Percentiles rank a stretch among this genome's conserved stretches.
These are phyloP conservation scores for Chrysomela aeneicollis DNA, from an alignment of 2,888 invertebrate genomes.

Conservation along the genomic window DNA sequence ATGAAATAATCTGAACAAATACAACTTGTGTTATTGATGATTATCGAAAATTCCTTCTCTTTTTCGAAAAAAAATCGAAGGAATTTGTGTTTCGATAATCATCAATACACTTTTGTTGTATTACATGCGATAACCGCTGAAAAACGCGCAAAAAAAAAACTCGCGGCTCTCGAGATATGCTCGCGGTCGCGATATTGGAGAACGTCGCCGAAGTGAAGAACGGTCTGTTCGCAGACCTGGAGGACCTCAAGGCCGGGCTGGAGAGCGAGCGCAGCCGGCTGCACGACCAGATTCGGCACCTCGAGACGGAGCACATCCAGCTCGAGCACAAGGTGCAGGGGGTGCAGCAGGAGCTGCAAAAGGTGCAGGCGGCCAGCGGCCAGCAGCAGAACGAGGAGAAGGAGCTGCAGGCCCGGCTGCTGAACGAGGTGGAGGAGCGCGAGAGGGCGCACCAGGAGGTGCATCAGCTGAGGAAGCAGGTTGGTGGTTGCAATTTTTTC, in stretches of 20 bases:
- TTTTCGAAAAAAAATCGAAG: too few relatives aligned
- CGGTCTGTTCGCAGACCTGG: slow-evolving; percentile 66
- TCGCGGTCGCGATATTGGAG: neutral
- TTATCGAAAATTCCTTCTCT: too few relatives aligned
- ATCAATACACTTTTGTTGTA: too few relatives aligned
- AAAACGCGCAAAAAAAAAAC: too few relatives aligned
- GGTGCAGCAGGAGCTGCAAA: slow-evolving; percentile 73
- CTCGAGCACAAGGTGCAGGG: slow-evolving; percentile 75
- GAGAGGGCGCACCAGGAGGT: slow-evolving; percentile 79
- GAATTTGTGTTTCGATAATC: too few relatives aligned
- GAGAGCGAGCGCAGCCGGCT: slow-evolving; percentile 81
- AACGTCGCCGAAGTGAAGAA: neutral
- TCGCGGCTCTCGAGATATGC: neutral
- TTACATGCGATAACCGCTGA: neutral
- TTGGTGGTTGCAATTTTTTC: slow-evolving; percentile 47
- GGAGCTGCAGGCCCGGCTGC: slow-evolving; percentile 72
- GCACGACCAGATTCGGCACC: slow-evolving; percentile 72
- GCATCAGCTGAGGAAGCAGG: slow-evolving; percentile 78
- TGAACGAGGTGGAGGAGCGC: slow-evolving; percentile 79
- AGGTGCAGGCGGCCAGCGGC: slow-evolving; percentile 70
- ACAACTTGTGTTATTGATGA: too few relatives aligned
- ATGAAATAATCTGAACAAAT: too few relatives aligned
- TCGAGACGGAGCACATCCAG: slow-evolving; percentile 77
- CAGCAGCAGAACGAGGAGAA: slow-evolving; percentile 80
- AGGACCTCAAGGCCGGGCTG: slow-evolving; percentile 78